Base-by-base conservation (phyloP, 1,140 invertebrate species). In the Nephotettix cincticeps region DNA sequence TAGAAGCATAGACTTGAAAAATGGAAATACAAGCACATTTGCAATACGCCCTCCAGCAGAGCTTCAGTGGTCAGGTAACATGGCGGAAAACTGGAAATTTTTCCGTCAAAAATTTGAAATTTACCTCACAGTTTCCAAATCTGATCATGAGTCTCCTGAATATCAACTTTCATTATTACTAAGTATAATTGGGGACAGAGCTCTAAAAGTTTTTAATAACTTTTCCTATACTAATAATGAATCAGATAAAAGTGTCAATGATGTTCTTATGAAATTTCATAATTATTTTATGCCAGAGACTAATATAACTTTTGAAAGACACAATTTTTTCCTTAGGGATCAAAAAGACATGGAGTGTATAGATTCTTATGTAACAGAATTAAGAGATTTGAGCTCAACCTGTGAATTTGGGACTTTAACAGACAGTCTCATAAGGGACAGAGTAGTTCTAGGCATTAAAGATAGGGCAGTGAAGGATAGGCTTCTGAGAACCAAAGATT, bases 61-160 rank as follows among this genome's bases (percentile, higher is more conserved):
- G 19, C 21, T 51, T 19, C 21, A n/a, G 19, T 51, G 47, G 47
- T 19, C 47, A 51, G 47, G 47, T 51, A 51, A 51, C 21, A 9
- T 51, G n/a, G 47, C 6, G 19, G 47, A 51, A 51, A 51, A 51
- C 19, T 51, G 47, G 47, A 51, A 51, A 51, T 51, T 51, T 51
- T 51, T 51, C 47, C 17, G 21, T 11, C 47, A 51, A n/a, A 51
- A 23, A 51, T 51, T 51, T n/a, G 47, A 51, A 51, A 51, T 51
- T 9, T 51, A 51, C n/a, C 21, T 51, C 6, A n/a, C 19, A 11
- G 47, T n/a, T 4, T 19, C 17, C 3, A 51, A 23, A 51, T 51
- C 17, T 51, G 4, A n/a, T 9, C 3, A n/a, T n/a, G 47, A 51
- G 19, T 6, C 6, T 6, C 6, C 17, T 9, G 47, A 51, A 51